Conservation (phyloP, 2,888 invertebrate genomes). For the Drosophila infuscata region DNA sequence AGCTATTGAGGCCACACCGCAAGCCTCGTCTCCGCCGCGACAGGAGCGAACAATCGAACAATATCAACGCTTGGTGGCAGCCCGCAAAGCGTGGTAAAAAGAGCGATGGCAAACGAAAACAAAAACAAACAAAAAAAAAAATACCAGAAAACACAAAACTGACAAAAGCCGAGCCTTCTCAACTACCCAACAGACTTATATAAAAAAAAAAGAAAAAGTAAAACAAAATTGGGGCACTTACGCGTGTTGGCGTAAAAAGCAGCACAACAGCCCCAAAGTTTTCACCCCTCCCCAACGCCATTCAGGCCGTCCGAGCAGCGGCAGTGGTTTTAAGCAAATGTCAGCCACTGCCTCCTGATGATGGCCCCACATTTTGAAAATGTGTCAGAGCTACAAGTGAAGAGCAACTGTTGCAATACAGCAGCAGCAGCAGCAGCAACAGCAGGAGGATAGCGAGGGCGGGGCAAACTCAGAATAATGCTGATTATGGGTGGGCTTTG, state of each 20-base stretch:
- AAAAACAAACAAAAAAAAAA: constrained; percentile 21
- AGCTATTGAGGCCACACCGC: constrained; percentile 1
- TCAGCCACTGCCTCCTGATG: constrained; percentile 70
- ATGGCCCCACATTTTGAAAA: constrained; percentile 78
- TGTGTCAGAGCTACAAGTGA: constrained; percentile 80
- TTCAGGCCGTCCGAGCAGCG: constrained; percentile 20
- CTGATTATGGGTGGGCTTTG: constrained; percentile 55
- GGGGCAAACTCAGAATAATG: constrained; percentile 42
- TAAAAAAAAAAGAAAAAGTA: constrained; percentile 14
- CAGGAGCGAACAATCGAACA: constrained; percentile 72
- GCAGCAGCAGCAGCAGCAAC: constrained; percentile 7
- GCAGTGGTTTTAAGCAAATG: constrained; percentile 71
- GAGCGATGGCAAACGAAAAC: constrained; percentile 10
- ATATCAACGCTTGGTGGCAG: constrained; percentile 74
- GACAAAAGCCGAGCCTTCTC: constrained; percentile 48
- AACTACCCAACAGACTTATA: constrained; percentile 21
- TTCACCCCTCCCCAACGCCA: constrained; percentile 19
- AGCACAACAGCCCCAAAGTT: constrained; percentile 65
- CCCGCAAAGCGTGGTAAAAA: constrained; percentile 40
- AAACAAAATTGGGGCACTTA: constrained; percentile 76
- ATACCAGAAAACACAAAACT: constrained; percentile 51
- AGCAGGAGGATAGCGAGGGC: constrained; percentile 10
- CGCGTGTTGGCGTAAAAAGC: constrained; percentile 76
- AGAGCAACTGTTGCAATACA: constrained; percentile 76
- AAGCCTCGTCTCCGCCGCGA: constrained; percentile 14